Base-by-base conservation (phyloP, 2,888 invertebrate species). In the Chironomus tentans region DNA sequence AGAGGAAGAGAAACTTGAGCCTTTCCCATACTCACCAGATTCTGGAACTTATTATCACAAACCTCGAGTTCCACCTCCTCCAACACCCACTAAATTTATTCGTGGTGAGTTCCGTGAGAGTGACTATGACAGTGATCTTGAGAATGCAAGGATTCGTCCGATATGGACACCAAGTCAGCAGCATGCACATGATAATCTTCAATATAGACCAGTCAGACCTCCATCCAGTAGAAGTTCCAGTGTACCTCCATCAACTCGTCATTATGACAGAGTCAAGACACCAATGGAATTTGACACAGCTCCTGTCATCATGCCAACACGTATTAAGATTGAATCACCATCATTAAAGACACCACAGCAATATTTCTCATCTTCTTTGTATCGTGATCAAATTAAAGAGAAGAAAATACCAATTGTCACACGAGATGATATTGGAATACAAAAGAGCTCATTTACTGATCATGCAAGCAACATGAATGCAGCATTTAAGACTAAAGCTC, bases 101-200 rank as follows among this genome's bases (percentile, higher is more conserved):
- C 88, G 87, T 5, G 89, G 89, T 12, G 88, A 89, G 77, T 89
- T 88, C 78, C 84, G 87, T 15, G 90, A 90, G 79, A 90, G 89
- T 74, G 91, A 91, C 79, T 91, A 91, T 79, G 90, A 91, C 79
- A 90, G 89, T 80, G 91, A 91, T 79, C 84, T 88, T 4, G 91
- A 91, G 77, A 83, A 85, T 13, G 82, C 85, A 0, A 85, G 85
- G 79, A 90, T 91, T 77, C 87, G 86, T 76, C 85, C 89, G 0
- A 86, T 88, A 76, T 91, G 91, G 91, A 85, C 87, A 0, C 90
- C 90, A 0, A 83, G 85, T 12, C 88, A 87, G 18, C 21, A 21
- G 13, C 18, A 13, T 24, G 85, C 85, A 73, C 85, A 84, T 0
- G 87, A 88, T 71, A 87, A 87, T 68, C 85, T 87, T 1, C 85